Conservation (phyloP, 2,113 vertebrate species). For the Chaenogobius annularis region DNA sequence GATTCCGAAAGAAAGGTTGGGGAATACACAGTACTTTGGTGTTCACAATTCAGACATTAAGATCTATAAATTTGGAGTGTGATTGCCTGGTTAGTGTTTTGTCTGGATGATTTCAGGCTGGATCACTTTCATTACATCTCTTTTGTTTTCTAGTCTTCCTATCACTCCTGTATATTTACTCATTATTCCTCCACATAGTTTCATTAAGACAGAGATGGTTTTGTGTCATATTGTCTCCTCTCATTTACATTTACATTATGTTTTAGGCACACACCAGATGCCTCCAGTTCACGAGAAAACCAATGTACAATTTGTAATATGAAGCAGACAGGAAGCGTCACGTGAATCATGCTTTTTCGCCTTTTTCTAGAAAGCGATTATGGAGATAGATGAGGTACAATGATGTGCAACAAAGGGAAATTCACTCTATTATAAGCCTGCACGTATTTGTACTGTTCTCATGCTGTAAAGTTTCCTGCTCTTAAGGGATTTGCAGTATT, state of each 20-base stretch:
- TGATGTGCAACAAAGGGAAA: constrained; percentile 6
- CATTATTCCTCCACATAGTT: constrained; percentile 56
- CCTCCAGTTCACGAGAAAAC: constrained; percentile 37
- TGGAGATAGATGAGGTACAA: constrained; percentile 25
- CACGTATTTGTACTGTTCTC: not conserved
- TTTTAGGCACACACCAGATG: constrained; percentile 52
- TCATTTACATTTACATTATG: constrained; percentile 70
- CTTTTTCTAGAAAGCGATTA: constrained; percentile 7
- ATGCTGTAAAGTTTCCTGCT: not conserved
- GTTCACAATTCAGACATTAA: not conserved
- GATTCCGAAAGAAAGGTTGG: not conserved
- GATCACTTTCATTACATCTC: not conserved
- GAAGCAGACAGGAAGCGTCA: constrained; percentile 26
- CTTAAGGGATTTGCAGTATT: not conserved
- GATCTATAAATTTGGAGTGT: not conserved
- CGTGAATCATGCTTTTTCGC: constrained; percentile 26
- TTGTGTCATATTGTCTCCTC: constrained; percentile 59
- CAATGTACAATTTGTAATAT: constrained; percentile 41
- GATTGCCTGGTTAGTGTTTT: not conserved
- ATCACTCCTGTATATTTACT: constrained; percentile 6
- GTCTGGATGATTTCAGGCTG: not conserved
- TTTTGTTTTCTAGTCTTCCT: constrained; percentile 2
- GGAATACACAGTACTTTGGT: not conserved
- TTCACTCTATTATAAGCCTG: constrained; percentile 8
- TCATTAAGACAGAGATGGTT: constrained; percentile 54